Conservation (phyloP, 1,140 invertebrate genomes). For the Aradophagus sp. region DNA sequence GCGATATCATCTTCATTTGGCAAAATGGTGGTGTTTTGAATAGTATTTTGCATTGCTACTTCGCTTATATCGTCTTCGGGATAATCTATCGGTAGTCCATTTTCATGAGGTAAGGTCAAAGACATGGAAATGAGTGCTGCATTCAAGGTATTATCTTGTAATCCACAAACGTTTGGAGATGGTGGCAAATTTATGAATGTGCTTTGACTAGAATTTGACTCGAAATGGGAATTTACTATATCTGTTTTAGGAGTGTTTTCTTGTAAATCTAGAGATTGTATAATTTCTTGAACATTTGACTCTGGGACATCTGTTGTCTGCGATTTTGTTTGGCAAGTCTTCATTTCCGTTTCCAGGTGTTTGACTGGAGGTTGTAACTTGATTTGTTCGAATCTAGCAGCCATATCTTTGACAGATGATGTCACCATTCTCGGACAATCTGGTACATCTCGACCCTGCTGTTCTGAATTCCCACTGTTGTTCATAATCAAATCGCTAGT, state of each 20-base stretch:
- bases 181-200: slow-evolving; percentile 51
- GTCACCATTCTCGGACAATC: slow-evolving; percentile 65
- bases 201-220: slow-evolving; percentile 64
- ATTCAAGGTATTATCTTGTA: slow-evolving; percentile 66
- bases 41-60: slow-evolving; percentile 73
- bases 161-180: slow-evolving; percentile 20
- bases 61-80: slow-evolving; percentile 74
- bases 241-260: slow-evolving; percentile 57
- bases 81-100: slow-evolving; percentile 70
- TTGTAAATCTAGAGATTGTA: slow-evolving; percentile 14
- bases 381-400: slow-evolving; percentile 86
- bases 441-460: slow-evolving; percentile 65
- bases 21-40: slow-evolving; percentile 71
- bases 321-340: slow-evolving; percentile 41
- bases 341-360: slow-evolving; percentile 44
- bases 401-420: slow-evolving; percentile 84
- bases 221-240: slow-evolving; percentile 58
- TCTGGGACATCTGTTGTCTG: slow-evolving; percentile 39
- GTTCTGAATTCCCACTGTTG: slow-evolving; percentile 54
- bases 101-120: slow-evolving; percentile 70
- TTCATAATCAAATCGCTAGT: slow-evolving; percentile 71
- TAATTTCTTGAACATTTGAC: slow-evolving; percentile 1
- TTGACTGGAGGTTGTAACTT: slow-evolving; percentile 44
- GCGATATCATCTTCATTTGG: slow-evolving; percentile 70
- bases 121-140: slow-evolving; percentile 71